phyloP scores from a whole-genome alignment of 2,888 invertebrate species.

The Deroplatys truncata region DNA sequence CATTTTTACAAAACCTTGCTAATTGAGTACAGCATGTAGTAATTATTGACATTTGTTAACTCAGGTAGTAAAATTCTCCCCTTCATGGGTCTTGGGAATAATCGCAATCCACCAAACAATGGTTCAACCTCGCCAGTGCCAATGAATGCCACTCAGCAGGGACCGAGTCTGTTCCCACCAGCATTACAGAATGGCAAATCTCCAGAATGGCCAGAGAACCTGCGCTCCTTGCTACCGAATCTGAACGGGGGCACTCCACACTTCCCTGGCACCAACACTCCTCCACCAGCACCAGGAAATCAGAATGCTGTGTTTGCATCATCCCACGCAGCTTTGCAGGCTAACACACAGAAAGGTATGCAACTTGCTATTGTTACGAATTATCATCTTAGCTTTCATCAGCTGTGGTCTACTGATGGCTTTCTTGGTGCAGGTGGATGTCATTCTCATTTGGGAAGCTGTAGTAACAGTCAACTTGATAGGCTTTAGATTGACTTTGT shows the following conservation, averaged over 20 bases:
- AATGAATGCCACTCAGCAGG: neutral
- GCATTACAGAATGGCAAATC: constrained; percentile 15
- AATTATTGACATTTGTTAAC: constrained; percentile 16
- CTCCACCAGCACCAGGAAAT: constrained; percentile 19
- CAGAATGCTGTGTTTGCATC: neutral
- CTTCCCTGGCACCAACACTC: neutral
- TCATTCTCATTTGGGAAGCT: no score
- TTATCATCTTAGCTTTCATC: no score
- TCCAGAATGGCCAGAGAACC: constrained; percentile 45
- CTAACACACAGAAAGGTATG: constrained; percentile 20
- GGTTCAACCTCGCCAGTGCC: constrained; percentile 20
- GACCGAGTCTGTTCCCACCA: neutral
- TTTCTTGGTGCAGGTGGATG: no score
- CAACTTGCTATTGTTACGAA: no score
- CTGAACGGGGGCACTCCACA: neutral
- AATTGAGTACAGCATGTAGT: neutral
- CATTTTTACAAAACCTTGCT: neutral
- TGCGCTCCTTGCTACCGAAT: constrained; percentile 45
- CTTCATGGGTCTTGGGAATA: constrained; percentile 41
- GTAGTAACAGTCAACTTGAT: no score
- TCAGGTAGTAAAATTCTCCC: constrained; percentile 56
- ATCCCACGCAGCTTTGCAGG: neutral
- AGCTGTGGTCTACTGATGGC: no score
- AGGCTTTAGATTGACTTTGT: no score
- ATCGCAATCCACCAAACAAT: constrained; percentile 10